Percentiles rank a stretch among this genome's conserved stretches.
phyloP scores from a whole-genome alignment of 92 coral and sea anemone species.

The Nematostella vectensis region DNA sequence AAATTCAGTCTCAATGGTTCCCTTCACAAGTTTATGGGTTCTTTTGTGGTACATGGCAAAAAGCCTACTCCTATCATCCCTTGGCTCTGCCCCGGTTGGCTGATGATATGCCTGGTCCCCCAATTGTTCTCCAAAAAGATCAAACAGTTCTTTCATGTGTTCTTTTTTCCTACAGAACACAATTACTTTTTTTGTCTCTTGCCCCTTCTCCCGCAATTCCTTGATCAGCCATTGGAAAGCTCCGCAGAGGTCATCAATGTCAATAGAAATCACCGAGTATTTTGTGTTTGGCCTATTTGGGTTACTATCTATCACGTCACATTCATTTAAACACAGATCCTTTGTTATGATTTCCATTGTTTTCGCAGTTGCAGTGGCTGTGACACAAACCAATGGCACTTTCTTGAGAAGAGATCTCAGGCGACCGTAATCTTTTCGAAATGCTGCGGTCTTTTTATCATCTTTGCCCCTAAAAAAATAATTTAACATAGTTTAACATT shows the following conservation, averaged over 20 bases:
- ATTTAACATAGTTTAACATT: no score
- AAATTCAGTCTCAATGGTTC: constrained; percentile 29
- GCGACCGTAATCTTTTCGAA: constrained; percentile 28
- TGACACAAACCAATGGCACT: constrained; percentile 21
- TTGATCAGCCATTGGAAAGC: constrained; percentile 27
- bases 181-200: constrained; percentile 25
- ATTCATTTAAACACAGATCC: constrained; percentile 14
- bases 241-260: constrained; percentile 14
- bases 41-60: constrained; percentile 49
- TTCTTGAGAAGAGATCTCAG: constrained; percentile 15
- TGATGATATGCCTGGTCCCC: constrained; percentile 23
- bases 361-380: constrained; percentile 33
- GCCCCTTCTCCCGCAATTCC: constrained; percentile 10
- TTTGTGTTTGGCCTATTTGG: constrained; percentile 26
- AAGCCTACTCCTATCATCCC: constrained; percentile 33
- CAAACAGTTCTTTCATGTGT: constrained; percentile 39
- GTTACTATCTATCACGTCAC: constrained; percentile 8
- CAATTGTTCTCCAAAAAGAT: constrained; percentile 18
- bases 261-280: constrained; percentile 9
- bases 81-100: constrained; percentile 27
- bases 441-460: constrained; percentile 10
- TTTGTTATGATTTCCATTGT: constrained; percentile 9
- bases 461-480: constrained; percentile 18
- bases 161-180: constrained; percentile 28
- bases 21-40: constrained; percentile 33